Base-by-base conservation (phyloP, 2,113 vertebrate genomes). In the Thermophis baileyi region DNA sequence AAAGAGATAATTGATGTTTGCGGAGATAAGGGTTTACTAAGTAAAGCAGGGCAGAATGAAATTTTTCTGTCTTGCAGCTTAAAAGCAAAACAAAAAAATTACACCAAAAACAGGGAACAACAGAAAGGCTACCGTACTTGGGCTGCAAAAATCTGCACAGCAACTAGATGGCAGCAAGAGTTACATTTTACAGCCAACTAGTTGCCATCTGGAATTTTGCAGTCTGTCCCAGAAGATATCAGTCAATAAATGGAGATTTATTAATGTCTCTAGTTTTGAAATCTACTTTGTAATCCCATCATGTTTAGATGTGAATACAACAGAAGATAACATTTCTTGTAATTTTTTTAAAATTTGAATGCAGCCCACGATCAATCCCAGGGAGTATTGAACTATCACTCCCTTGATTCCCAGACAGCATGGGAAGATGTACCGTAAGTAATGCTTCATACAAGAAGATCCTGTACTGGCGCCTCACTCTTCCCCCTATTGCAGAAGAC, bases 11-110 rank as follows among this genome's bases (percentile, higher is more conserved):
- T 3, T 95, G 44, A 90, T 90, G 95, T 93, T 88, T 50, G 90
- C 74, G 69, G 91, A 89, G 44, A 94, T 89, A 93, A 69, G 87
- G 85, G 88, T 85, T 94, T 88, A 44, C 69, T 47, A 94, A 95
- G 89, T 87, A 95, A 12, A 54, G 93, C 90, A 94, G 91, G 90
- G 94, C 85, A 92, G 57, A 88, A 87, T 22, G 87, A n/a, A 90
- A 95, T 91, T 96, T 93, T 88, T 54, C 92, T 87, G 88, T 92
- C 0, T 69, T 40, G 40, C 30, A 50, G n/a, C 81, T 90, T 85
- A 50, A 81, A 60, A 90, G 74, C 30, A 54, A 92, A 92, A n/a
- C 20, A 49, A 57, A 44, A 55, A 55, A 85, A 85, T 92, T 6
- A 89, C 44, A 69, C 88, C 35, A 63, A 89, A 6, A 91, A 85